Percentiles rank a stretch among this genome's conserved stretches.
Evolutionary conservation across 2,113 vertebrate genomes (phyloP).

Genomic region (Muntiacus reevesi): DNA sequence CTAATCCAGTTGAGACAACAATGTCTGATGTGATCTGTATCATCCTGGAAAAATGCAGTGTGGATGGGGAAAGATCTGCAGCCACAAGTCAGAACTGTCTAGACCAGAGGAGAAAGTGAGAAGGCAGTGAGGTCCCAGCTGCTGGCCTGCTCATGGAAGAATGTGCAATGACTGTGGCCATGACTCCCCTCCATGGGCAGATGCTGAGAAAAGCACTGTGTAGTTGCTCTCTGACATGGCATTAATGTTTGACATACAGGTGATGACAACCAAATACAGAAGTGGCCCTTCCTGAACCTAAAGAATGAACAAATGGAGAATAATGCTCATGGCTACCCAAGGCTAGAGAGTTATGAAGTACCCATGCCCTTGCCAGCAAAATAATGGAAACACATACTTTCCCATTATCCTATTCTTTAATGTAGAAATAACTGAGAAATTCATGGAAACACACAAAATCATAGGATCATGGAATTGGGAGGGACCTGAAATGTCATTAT

Average conservation of each 20-base stretch:
- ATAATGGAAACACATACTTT: not conserved
- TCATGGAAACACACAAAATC: not conserved
- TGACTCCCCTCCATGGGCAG: accelerated
- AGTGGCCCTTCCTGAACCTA: not conserved
- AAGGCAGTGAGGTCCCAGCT: not conserved
- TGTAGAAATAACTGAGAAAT: not conserved
- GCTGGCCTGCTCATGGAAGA: too few relatives aligned
- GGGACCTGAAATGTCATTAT: not conserved
- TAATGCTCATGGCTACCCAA: too few relatives aligned
- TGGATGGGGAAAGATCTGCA: not conserved
- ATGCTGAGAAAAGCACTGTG: not conserved
- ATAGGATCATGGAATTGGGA: not conserved
- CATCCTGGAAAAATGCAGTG: not conserved
- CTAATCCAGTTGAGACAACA: not conserved
- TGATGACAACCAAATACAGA: not conserved
- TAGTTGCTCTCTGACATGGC: not conserved
- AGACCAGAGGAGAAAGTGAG: not conserved
- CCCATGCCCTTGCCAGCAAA: not conserved
- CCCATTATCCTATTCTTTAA: not conserved
- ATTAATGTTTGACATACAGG: not conserved
- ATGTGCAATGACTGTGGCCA: accelerated
- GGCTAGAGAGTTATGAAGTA: not conserved
- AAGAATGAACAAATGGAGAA: not conserved
- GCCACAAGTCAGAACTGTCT: not conserved
- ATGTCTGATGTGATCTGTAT: not conserved